Evolutionary conservation across 1,140 invertebrate genomes (phyloP).

Genomic region (Tribolium madens): DNA sequence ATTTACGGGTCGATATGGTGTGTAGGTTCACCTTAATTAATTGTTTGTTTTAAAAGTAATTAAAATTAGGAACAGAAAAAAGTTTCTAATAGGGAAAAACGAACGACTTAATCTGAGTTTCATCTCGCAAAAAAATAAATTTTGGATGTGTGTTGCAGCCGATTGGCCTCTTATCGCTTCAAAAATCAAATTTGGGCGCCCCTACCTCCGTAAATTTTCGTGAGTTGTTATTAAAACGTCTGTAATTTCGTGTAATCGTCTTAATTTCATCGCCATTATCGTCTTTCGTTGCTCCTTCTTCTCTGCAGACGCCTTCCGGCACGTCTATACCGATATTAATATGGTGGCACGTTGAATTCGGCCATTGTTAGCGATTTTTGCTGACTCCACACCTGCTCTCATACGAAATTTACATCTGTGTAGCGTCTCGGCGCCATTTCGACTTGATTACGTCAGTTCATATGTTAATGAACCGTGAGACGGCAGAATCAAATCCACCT

Average conservation of each 20-base stretch:
- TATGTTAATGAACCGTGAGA: background rate
- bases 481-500: background rate
- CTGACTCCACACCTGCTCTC: background rate
- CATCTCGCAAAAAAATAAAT: background rate
- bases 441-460: too few relatives aligned
- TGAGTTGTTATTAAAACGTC: conserved; percentile 43
- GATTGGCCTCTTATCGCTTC: background rate
- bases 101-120: too few relatives aligned
- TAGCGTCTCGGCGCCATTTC: background rate
- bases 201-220: background rate
- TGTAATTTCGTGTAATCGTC: conserved; percentile 42
- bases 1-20: background rate
- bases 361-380: background rate
- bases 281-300: conserved; percentile 13
- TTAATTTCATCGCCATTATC: conserved; percentile 43
- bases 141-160: background rate
- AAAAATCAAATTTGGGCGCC: conserved; percentile 1
- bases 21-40: too few relatives aligned
- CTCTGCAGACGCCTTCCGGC: conserved; percentile 9
- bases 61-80: too few relatives aligned
- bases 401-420: background rate
- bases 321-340: conserved; percentile 25
- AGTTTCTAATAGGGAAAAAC: too few relatives aligned
- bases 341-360: too few relatives aligned
- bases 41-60: too few relatives aligned